Conservation (phyloP, 2,888 invertebrate species). For the Eilema depressum region DNA sequence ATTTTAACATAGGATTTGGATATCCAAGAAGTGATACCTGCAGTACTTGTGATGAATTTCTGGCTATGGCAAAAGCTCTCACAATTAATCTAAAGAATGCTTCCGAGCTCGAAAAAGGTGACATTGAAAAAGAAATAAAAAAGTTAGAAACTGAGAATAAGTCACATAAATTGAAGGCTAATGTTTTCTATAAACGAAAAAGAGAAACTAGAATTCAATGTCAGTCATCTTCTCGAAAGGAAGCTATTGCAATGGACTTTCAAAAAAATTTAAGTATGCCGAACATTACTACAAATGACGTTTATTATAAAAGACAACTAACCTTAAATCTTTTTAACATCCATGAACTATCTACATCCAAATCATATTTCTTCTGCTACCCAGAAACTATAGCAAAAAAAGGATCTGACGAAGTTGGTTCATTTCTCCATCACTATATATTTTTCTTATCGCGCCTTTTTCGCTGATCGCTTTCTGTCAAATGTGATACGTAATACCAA, state of each 20-base stretch:
- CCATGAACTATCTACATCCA: background rate
- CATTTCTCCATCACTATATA: background rate
- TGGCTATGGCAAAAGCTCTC: constrained; percentile 36
- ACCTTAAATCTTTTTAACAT: constrained; percentile 12
- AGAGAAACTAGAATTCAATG: background rate
- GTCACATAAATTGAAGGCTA: constrained; percentile 11
- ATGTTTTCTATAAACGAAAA: background rate
- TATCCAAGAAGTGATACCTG: constrained; percentile 53
- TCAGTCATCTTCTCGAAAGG: background rate
- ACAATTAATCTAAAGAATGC: constrained; percentile 10
- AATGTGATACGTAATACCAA: no score
- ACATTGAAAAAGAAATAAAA: background rate
- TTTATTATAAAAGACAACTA: constrained; percentile 37
- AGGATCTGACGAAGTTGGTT: background rate
- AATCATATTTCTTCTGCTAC: background rate
- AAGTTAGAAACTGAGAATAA: constrained; percentile 18
- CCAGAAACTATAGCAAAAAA: no score
- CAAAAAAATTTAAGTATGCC: constrained; percentile 47
- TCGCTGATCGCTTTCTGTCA: no score
- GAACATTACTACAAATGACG: constrained; percentile 53
- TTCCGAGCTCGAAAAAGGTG: background rate
- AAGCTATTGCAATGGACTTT: no score
- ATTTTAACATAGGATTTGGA: constrained; percentile 38
- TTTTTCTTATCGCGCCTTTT: no score
- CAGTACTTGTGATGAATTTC: constrained; percentile 45